Evolutionary conservation across 2,113 vertebrate species (phyloP).

Genomic region (Sapayoa aenigma): DNA sequence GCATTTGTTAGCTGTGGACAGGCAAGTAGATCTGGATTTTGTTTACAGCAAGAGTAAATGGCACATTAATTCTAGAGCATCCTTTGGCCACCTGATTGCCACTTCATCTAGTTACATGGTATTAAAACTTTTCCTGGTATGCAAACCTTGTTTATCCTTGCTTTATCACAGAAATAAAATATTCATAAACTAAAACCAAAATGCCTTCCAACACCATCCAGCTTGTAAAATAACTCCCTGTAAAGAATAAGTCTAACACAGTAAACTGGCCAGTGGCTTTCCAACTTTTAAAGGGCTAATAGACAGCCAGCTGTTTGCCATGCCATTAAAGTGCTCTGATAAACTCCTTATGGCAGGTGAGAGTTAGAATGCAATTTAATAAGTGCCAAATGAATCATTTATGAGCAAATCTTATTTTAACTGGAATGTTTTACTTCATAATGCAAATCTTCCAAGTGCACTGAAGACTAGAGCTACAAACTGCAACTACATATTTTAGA

Average conservation of each 20-base stretch:
- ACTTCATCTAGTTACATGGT: not conserved
- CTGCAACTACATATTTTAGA: not conserved
- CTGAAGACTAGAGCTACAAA: not conserved
- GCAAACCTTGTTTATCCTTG: not conserved
- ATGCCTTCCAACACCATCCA: slow-evolving; percentile 3
- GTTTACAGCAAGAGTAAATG: not conserved
- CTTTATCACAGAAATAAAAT: slow-evolving; percentile 34
- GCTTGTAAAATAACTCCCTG: slow-evolving; percentile 40
- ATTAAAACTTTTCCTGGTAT: slow-evolving; percentile 4
- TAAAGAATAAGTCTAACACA: slow-evolving; percentile 30
- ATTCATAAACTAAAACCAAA: slow-evolving; percentile 30
- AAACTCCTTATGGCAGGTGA: slow-evolving; percentile 31
- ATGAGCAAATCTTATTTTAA: slow-evolving; percentile 43
- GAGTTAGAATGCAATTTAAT: slow-evolving; percentile 43
- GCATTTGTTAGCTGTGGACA: not conserved
- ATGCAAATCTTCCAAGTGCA: not conserved
- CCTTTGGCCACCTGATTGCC: not conserved
- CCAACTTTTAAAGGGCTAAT: slow-evolving; percentile 3
- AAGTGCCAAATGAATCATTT: slow-evolving; percentile 47
- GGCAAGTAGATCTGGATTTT: not conserved
- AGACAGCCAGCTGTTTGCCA: slow-evolving; percentile 33
- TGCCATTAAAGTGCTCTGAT: slow-evolving; percentile 23
- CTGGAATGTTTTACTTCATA: slow-evolving; percentile 8
- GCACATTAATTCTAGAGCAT: not conserved
- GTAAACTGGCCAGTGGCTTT: slow-evolving; percentile 22